These are phyloP conservation scores for Oryctolagus cuniculus DNA, from an alignment of 2,113 vertebrate genomes.

Conservation along the genomic window DNA sequence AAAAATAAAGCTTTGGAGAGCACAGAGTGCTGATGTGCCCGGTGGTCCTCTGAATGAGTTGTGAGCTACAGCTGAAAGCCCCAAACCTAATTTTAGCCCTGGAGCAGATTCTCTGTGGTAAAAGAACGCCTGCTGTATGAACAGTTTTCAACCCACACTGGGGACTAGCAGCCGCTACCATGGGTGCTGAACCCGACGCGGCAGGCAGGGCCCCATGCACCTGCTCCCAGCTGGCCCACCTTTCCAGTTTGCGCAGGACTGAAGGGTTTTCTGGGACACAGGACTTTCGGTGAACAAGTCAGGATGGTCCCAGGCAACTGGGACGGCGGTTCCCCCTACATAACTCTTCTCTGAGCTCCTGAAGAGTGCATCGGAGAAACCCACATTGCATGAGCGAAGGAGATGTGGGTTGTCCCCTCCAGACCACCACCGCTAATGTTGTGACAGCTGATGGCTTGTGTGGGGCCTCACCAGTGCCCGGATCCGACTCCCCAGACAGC, in stretches of 20 bases:
- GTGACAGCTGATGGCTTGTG: background rate
- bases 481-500: background rate
- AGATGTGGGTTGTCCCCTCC: accelerated
- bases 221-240: background rate
- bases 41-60: background rate
- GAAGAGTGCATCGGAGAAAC: background rate
- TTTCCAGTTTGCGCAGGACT: background rate
- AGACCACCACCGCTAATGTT: accelerated
- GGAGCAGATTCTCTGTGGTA: background rate
- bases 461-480: background rate
- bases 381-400: background rate
- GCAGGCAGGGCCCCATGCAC: too few relatives aligned
- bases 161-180: too few relatives aligned
- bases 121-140: background rate
- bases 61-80: background rate
- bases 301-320: background rate
- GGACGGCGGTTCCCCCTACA: background rate
- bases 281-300: too few relatives aligned
- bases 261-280: background rate
- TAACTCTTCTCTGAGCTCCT: background rate
- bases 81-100: background rate
- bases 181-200: background rate
- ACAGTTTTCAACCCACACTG: too few relatives aligned
- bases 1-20: background rate
- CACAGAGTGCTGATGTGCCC: background rate